Evolutionary conservation across 2,888 invertebrate species (phyloP).

Genomic region (Erynnis tages): DNA sequence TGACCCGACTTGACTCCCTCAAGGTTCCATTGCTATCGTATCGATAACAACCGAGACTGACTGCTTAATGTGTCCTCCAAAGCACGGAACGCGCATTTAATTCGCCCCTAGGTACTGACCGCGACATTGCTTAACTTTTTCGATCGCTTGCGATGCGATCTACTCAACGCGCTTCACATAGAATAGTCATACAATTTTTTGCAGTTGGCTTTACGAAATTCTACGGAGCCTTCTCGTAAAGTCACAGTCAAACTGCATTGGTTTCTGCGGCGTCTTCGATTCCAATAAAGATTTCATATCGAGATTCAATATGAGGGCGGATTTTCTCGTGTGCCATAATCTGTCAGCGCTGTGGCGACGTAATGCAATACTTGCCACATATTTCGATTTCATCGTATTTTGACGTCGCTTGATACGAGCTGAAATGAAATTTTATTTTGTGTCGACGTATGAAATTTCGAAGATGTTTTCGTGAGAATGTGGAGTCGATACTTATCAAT

Average conservation of each 20-base stretch:
- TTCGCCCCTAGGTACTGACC: too few species aligned
- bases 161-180: too few species aligned
- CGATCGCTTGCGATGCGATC: too few species aligned
- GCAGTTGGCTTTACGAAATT: too few species aligned
- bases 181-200: too few species aligned
- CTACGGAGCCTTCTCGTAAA: neutral
- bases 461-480: neutral
- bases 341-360: conserved; percentile 1
- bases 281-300: conserved; percentile 20
- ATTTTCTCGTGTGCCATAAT: conserved; percentile 8
- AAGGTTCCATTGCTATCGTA: too few species aligned
- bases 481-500: neutral
- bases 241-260: conserved; percentile 1
- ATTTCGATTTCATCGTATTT: conserved; percentile 20
- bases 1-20: too few species aligned
- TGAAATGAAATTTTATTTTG: conserved; percentile 16
- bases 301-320: conserved; percentile 18
- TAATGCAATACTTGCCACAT: conserved; percentile 21
- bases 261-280: conserved; percentile 7
- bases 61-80: too few species aligned
- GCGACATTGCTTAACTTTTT: too few species aligned
- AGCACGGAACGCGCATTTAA: too few species aligned
- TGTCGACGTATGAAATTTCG: conserved; percentile 4
- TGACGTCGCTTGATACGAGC: neutral
- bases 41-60: too few species aligned